Conservation (phyloP, 2,113 vertebrate genomes). For the Numida meleagris region DNA sequence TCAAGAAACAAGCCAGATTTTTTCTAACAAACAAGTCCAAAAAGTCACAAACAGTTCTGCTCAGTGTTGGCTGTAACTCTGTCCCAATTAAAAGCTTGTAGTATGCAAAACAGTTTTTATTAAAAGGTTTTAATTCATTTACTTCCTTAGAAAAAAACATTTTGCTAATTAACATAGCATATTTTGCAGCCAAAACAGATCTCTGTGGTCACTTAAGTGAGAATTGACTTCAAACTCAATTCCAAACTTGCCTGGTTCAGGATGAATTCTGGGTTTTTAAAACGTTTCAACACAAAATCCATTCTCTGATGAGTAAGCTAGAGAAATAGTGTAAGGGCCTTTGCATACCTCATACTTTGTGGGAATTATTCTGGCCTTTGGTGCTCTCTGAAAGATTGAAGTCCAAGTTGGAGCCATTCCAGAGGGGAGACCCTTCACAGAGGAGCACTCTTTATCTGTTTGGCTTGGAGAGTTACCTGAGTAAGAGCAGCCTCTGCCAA, state of each 20-base stretch:
- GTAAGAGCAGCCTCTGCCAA: neutral
- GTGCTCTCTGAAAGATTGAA: neutral
- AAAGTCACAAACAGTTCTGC: conserved; percentile 35
- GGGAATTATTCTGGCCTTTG: neutral
- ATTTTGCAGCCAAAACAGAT: conserved; percentile 27
- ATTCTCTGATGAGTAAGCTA: neutral
- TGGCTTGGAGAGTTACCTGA: neutral
- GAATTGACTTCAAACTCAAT: neutral
- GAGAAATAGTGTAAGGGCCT: neutral
- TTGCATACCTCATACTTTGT: neutral
- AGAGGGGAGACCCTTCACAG: neutral
- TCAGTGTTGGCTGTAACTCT: neutral
- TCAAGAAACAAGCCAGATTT: neutral
- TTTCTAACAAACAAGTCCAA: conserved; percentile 22
- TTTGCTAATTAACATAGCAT: conserved; percentile 39
- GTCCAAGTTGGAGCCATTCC: neutral
- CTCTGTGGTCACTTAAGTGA: conserved; percentile 11
- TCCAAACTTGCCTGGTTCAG: neutral
- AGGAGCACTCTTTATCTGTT: neutral
- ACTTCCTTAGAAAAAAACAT: conserved; percentile 39
- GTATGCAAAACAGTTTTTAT: conserved; percentile 43
- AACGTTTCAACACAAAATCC: neutral
- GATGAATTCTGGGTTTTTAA: neutral
- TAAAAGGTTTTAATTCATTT: conserved; percentile 37
- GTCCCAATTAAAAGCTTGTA: conserved; percentile 28